A percentile compares a stretch with the other conserved stretches of the same genome.
Evolutionary conservation across 2,888 invertebrate genomes (phyloP).

Genomic region (Drosophila fulvimacula): DNA sequence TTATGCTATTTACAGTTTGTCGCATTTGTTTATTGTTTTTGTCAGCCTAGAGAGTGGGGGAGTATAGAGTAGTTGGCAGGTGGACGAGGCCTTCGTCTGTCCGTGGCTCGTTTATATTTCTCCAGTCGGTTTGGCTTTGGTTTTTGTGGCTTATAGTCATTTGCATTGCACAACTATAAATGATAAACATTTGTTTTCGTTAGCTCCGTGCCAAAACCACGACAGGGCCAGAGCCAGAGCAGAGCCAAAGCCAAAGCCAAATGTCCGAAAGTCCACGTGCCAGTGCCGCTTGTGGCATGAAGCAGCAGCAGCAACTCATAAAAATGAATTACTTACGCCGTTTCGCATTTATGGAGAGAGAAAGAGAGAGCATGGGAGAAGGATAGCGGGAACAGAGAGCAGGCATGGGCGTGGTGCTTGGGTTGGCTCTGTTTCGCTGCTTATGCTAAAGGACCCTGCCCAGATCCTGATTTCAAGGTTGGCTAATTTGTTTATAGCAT

Average conservation of each 20-base stretch:
- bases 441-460: constrained; percentile 12
- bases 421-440: constrained; percentile 15
- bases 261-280: constrained; percentile 23
- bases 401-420: neutral
- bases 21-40: constrained; percentile 23
- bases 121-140: constrained; percentile 25
- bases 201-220: constrained; percentile 44
- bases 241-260: constrained; percentile 31
- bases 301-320: constrained; percentile 54
- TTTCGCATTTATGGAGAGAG: constrained; percentile 2
- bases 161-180: constrained; percentile 59
- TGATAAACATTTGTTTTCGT: constrained; percentile 75
- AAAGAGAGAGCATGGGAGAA: neutral
- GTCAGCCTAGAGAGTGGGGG: neutral
- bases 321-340: constrained; percentile 67
- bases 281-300: constrained; percentile 42
- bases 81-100: neutral
- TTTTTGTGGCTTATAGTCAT: constrained; percentile 29
- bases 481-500: constrained; percentile 64
- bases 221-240: constrained; percentile 25
- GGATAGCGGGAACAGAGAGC: neutral
- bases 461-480: constrained; percentile 41
- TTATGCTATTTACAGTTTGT: constrained; percentile 10
- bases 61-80: neutral
- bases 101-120: constrained; percentile 6